Conservation (phyloP, 2,113 vertebrate genomes). For the Trogon melanurus region DNA sequence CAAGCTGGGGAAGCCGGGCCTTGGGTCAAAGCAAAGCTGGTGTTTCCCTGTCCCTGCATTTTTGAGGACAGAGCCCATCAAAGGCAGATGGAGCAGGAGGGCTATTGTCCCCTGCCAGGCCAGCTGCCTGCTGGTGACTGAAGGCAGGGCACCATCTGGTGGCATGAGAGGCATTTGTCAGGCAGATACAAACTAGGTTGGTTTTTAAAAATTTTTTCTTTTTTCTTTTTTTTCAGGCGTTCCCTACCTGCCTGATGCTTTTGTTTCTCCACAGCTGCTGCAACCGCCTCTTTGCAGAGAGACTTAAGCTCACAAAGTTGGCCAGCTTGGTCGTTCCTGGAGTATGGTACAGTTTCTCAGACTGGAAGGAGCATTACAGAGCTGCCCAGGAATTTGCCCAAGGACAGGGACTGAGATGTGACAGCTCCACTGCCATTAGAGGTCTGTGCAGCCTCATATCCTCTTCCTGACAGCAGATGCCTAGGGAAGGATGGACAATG, state of each 20-base stretch:
- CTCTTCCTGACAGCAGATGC: neutral
- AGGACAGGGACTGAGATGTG: neutral
- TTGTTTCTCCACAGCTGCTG: neutral
- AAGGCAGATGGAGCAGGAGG: rapidly evolving
- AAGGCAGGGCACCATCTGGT: slow-evolving; percentile 52
- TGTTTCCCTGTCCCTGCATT: neutral
- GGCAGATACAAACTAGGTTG: neutral
- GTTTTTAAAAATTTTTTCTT: neutral
- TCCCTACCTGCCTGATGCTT: neutral
- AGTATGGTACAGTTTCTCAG: neutral
- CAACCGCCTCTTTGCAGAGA: neutral
- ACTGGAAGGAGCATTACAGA: rapidly evolving
- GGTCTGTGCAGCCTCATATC: neutral
- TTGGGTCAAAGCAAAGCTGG: neutral
- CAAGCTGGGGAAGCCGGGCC: neutral
- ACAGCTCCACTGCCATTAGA: neutral
- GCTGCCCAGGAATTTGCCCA: neutral
- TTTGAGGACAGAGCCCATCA: neutral
- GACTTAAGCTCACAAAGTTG: neutral
- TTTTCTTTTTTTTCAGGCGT: neutral
- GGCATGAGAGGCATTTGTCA: neutral
- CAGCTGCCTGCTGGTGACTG: neutral
- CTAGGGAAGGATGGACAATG: neutral
- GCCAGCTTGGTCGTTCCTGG: neutral
- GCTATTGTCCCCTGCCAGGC: neutral